Evolutionary conservation across 1,140 invertebrate genomes (phyloP).

Genomic region (Zaprionus taronus): DNA sequence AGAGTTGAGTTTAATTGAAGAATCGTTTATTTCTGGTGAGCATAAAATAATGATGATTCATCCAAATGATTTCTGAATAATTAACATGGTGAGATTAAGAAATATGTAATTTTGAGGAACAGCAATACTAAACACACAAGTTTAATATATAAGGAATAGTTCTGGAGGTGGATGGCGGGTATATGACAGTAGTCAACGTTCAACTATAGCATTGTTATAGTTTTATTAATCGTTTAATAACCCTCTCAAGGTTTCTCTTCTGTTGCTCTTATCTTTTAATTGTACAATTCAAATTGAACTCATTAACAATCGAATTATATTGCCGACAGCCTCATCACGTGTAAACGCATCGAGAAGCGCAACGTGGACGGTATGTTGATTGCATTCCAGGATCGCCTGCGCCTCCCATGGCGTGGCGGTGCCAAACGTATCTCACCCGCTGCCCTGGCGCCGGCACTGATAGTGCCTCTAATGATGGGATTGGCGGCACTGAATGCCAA

Average conservation of each 20-base stretch:
- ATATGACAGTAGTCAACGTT: no score
- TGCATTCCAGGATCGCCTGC: constrained; percentile 85
- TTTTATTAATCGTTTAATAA: not conserved
- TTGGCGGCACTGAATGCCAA: constrained; percentile 84
- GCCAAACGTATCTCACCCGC: constrained; percentile 85
- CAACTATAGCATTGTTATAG: no score
- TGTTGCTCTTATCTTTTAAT: not conserved
- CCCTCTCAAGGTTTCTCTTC: not conserved
- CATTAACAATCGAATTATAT: no score
- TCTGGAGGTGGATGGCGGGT: no score
- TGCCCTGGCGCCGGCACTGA: constrained; percentile 78
- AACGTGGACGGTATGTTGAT: constrained; percentile 74
- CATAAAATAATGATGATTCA: no score
- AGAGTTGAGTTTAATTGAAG: no score
- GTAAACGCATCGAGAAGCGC: constrained; percentile 58
- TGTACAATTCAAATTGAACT: not conserved
- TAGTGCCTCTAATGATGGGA: constrained; percentile 83
- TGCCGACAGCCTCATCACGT: constrained; percentile 56
- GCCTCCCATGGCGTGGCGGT: constrained; percentile 86
- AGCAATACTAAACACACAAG: no score
- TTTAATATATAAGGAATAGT: no score
- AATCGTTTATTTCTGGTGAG: no score
- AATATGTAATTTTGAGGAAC: no score
- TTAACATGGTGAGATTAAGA: no score
- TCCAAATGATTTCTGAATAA: no score